Evolutionary conservation across 1,140 invertebrate genomes (phyloP).

Genomic region (Ditylenchus dipsaci): DNA sequence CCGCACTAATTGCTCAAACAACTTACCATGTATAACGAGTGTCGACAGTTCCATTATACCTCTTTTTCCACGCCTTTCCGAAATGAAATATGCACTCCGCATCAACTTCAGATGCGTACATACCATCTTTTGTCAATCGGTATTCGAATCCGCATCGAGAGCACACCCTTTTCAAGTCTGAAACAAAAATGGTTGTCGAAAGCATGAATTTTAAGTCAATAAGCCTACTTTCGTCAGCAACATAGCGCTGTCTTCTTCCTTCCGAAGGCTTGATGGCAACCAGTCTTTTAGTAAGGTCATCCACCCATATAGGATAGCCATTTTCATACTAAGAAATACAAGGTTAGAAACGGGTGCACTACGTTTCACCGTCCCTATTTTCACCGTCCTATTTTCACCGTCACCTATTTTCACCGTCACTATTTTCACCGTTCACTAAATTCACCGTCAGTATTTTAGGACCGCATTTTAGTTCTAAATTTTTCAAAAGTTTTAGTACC

Average conservation of each 20-base stretch:
- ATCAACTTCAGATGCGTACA: conserved; percentile 65
- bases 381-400: too few species aligned
- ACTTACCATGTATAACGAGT: conserved; percentile 58
- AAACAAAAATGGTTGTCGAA: background rate
- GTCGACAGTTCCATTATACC: conserved; percentile 53
- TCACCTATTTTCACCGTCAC: too few species aligned
- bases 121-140: conserved; percentile 65
- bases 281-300: background rate
- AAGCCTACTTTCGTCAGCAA: background rate
- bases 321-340: conserved; percentile 9
- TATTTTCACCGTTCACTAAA: too few species aligned
- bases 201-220: background rate
- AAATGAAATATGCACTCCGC: conserved; percentile 76
- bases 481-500: too few species aligned
- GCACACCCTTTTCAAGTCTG: conserved; percentile 63
- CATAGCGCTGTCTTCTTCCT: background rate
- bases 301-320: conserved; percentile 34
- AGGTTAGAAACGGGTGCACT: too few species aligned
- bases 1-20: too few species aligned
- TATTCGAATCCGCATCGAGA: conserved; percentile 71
- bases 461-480: too few species aligned
- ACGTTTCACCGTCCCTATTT: too few species aligned
- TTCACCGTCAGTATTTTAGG: too few species aligned
- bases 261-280: background rate
- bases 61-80: conserved; percentile 66